phyloP scores from a whole-genome alignment of 2,113 vertebrate genomes.

The Phyllostomus discolor region DNA sequence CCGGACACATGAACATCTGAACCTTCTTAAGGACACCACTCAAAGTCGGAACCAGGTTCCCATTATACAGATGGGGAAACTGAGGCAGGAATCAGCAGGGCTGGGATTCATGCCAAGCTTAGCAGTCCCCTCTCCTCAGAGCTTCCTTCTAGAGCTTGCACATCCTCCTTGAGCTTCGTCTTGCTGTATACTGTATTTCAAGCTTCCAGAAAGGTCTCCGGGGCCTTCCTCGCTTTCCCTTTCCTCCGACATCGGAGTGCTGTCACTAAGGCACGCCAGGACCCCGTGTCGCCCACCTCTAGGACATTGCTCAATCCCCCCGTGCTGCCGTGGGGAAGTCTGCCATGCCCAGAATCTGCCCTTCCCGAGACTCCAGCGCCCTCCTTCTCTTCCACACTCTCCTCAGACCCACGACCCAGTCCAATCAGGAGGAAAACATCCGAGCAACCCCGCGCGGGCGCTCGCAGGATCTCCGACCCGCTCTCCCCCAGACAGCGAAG shows the following conservation, averaged over 20 bases:
- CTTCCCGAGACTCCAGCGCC: background rate
- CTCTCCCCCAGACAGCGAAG: background rate
- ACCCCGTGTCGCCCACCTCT: fast-evolving
- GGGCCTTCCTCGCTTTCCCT: background rate
- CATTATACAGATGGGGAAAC: background rate
- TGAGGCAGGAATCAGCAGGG: background rate
- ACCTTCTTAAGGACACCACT: background rate
- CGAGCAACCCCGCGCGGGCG: background rate
- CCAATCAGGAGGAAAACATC: background rate
- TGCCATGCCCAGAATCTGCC: background rate
- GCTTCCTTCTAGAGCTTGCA: background rate
- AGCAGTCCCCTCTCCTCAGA: no score
- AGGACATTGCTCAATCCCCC: background rate
- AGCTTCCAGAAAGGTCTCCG: background rate
- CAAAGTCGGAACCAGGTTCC: background rate
- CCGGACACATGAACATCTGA: background rate
- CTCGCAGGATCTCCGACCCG: no score
- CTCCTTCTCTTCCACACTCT: background rate
- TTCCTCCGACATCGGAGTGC: background rate
- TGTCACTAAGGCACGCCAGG: background rate
- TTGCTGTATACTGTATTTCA: background rate
- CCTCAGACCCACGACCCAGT: background rate
- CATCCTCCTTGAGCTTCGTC: background rate
- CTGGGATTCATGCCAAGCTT: background rate
- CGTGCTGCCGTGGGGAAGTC: background rate